Evolutionary conservation across 2,888 invertebrate genomes (phyloP).

Genomic region (Trissolcus japonicus): DNA sequence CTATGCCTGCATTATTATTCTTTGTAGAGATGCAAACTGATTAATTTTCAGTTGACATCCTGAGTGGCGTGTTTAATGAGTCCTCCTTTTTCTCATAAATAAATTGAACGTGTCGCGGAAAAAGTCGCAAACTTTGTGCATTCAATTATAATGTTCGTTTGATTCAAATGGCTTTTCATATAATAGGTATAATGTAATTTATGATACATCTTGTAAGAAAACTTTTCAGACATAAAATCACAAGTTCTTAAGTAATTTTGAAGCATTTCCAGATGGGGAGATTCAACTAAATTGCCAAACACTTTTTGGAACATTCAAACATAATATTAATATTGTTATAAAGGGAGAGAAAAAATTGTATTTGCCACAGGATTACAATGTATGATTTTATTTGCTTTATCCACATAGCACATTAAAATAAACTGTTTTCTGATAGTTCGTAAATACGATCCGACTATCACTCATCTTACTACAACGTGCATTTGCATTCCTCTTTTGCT

Average conservation of each 20-base stretch:
- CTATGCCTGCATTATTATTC: slow-evolving; percentile 12
- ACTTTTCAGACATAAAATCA: no score
- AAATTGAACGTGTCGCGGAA: not conserved
- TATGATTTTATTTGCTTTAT: slow-evolving; percentile 35
- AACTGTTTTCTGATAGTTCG: slow-evolving; percentile 18
- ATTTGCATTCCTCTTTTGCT: slow-evolving; percentile 16
- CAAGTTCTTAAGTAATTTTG: no score
- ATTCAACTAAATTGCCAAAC: not conserved
- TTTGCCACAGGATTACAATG: slow-evolving; percentile 14
- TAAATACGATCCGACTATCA: slow-evolving; percentile 18
- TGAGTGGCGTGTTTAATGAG: slow-evolving; percentile 2
- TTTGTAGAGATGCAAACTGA: slow-evolving; percentile 20
- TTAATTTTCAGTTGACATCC: slow-evolving; percentile 17
- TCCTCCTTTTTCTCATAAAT: not conserved
- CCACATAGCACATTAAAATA: slow-evolving; percentile 39
- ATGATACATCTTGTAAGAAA: slow-evolving; percentile 2
- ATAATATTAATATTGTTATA: not conserved
- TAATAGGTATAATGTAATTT: not conserved
- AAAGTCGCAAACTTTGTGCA: not conserved
- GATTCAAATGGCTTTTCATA: no score
- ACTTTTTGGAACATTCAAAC: no score
- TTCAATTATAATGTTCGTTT: slow-evolving; percentile 4
- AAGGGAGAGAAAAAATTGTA: not conserved
- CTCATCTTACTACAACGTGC: slow-evolving; percentile 26
- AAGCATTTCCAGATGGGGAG: not conserved